Evolutionary conservation across 1,140 invertebrate genomes (phyloP).

Genomic region (Drosophila kohkoa): DNA sequence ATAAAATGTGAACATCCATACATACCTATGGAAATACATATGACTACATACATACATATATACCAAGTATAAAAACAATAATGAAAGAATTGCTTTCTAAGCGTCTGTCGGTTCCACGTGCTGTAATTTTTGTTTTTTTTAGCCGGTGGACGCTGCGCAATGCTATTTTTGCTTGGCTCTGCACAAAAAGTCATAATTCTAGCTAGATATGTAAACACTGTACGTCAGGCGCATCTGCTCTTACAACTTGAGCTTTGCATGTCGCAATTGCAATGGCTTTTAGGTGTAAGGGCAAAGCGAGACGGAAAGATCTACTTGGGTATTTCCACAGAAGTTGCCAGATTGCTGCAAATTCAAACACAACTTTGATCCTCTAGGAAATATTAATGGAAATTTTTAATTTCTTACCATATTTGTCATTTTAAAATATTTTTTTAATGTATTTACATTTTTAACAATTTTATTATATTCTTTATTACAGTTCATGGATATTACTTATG

Average conservation of each 20-base stretch:
- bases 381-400: not conserved
- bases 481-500: not conserved
- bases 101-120: slow-evolving; percentile 6
- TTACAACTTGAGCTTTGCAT: slow-evolving; percentile 1
- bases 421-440: no score
- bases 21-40: no score
- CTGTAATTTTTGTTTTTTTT: not conserved
- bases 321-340: not conserved
- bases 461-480: not conserved
- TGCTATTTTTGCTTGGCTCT: slow-evolving; percentile 11
- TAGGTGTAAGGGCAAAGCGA: not conserved
- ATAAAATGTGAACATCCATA: not conserved
- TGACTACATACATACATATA: no score
- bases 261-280: not conserved
- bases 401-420: no score
- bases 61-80: not conserved
- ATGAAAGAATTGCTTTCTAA: slow-evolving; percentile 6
- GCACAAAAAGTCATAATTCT: slow-evolving; percentile 3
- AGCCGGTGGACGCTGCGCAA: not conserved
- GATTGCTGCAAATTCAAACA: not conserved
- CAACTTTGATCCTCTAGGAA: not conserved
- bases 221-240: not conserved
- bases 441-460: not conserved
- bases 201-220: not conserved
- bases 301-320: not conserved